Evolutionary conservation across 2,113 vertebrate genomes (phyloP), one percentile per base, ranked within the genome.

Genomic region (Dasyprocta punctata): DNA sequence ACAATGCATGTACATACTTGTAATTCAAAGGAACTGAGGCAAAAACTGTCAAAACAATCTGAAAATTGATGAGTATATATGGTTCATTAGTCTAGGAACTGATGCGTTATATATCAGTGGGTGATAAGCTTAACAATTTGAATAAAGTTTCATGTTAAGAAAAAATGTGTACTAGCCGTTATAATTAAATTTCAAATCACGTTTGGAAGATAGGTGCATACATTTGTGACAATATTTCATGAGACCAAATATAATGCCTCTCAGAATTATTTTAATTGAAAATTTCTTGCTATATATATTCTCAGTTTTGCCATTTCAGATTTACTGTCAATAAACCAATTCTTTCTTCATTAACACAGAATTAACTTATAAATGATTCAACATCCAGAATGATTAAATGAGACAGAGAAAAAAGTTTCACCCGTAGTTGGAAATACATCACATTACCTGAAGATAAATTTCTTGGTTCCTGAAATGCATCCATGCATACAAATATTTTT

Each of bases 11-110:
- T 61, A 90, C 91, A 90, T 89, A 93, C 80, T 98, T 98, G 96
- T 97, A 98, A 98, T 98, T 98, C 97, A 98, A 97, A 98, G 58
- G 94, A 96, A 98, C 92, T 95, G 97, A 98, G 97, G 98, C 98
- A 98, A 98, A 98, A 98, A 97, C 96, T 98, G 98, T 99, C 98
- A 98, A 98, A 99, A 98, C 96, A 96, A 97, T 98, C 94, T 98
- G 75, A 61, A 98, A 98, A 97, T 93, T 83, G 94, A 98, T 98
- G 98, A 97, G 92, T 92, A 98, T 97, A 75, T 92, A 97, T 97
- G 97, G 96, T 98, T 98, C 98, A 98, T 99, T 99, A 99, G 97
- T 95, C 97, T 97, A 95, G 89, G 96, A 98, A 98, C 81, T 92
- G 98, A 98, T 98, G 97, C 94, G n/a, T 96, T 98, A 96, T 97